Conservation (phyloP, 2,888 invertebrate species). For the Macaria liturata region DNA sequence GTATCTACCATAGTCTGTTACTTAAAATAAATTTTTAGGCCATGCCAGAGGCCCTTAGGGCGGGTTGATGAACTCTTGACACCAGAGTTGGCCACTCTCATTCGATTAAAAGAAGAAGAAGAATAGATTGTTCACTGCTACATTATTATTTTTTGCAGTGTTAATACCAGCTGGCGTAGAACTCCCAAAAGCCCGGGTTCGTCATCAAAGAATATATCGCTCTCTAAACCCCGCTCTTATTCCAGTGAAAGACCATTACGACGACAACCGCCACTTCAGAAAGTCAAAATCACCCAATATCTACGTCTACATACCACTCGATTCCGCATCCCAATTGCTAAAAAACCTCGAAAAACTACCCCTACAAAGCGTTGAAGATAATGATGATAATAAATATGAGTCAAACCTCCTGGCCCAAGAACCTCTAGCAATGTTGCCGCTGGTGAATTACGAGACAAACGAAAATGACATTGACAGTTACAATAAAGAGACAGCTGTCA, state of each 20-base stretch:
- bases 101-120: too few species aligned
- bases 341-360: background rate
- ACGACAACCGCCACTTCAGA: background rate
- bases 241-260: background rate
- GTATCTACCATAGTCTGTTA: too few species aligned
- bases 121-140: too few species aligned
- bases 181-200: constrained; percentile 3
- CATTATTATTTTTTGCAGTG: constrained; percentile 15
- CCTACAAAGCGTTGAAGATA: too few species aligned
- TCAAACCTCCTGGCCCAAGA: too few species aligned
- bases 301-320: background rate
- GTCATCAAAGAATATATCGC: too few species aligned
- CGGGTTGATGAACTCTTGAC: too few species aligned
- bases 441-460: background rate
- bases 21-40: too few species aligned
- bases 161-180: constrained; percentile 13
- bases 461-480: background rate
- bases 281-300: background rate
- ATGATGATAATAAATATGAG: too few species aligned
- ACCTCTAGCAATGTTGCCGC: constrained; percentile 1
- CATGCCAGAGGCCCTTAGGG: too few species aligned
- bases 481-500: too few species aligned
- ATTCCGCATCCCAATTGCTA: background rate
- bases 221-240: background rate
- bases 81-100: too few species aligned